Conservation (phyloP, 2,888 invertebrate genomes). For the Drosophila borborema region DNA sequence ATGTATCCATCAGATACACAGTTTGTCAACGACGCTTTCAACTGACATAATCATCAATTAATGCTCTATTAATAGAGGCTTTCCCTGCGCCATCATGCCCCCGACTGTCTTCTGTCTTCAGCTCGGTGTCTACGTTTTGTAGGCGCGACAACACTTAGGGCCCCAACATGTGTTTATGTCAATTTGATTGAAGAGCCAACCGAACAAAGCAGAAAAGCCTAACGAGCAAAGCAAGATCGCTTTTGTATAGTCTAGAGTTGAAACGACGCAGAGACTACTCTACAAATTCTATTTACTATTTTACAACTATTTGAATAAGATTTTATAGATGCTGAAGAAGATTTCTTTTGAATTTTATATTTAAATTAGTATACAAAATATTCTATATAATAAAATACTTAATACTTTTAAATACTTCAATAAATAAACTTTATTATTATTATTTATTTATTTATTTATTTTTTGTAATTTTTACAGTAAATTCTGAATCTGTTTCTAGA, state of each 20-base stretch:
- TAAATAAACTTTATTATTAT: too few relatives aligned
- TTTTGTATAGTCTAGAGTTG: not conserved
- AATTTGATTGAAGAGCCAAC: constrained; percentile 70
- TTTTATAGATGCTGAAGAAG: too few relatives aligned
- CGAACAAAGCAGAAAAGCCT: constrained; percentile 35
- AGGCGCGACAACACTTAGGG: constrained; percentile 71
- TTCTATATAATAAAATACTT: too few relatives aligned
- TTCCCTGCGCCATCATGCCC: constrained; percentile 20
- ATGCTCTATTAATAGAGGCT: constrained; percentile 79
- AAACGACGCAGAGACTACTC: constrained; percentile 20
- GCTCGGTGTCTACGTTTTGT: constrained; percentile 30
- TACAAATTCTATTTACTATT: not conserved
- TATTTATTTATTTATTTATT: too few relatives aligned
- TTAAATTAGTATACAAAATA: too few relatives aligned
- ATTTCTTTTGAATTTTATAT: too few relatives aligned
- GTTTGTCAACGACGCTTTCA: constrained; percentile 82
- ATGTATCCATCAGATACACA: constrained; percentile 72
- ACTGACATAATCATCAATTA: constrained; percentile 84
- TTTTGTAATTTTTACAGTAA: too few relatives aligned
- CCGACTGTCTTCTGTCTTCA: constrained; percentile 6
- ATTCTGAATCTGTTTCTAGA: too few relatives aligned
- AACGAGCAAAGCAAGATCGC: constrained; percentile 19
- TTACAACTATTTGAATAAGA: too few relatives aligned
- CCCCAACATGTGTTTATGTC: constrained; percentile 76
- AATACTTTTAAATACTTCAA: too few relatives aligned